A percentile compares a stretch with the other conserved stretches of the same genome.
Conservation (phyloP, 92 coral and sea anemone species). For the Parazoanthus swiftii region DNA sequence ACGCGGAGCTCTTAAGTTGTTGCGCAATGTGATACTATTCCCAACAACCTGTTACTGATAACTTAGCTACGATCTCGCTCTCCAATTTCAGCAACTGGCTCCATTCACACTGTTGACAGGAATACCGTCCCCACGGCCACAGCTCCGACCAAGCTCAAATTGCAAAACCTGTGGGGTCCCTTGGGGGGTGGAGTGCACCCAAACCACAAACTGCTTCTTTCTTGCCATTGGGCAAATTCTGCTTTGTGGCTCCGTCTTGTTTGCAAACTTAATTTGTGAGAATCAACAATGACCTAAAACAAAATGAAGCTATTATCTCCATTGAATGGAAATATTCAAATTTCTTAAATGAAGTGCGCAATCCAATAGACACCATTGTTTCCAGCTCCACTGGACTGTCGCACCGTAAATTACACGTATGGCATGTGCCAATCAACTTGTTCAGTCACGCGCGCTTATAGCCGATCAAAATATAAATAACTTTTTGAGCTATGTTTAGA, state of each 20-base stretch:
- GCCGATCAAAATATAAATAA: neutral
- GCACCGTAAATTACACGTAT: neutral
- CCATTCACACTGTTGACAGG: constrained; percentile 23
- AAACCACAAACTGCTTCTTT: neutral
- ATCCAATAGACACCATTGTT: neutral
- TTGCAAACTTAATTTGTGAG: neutral
- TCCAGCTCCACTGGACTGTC: neutral
- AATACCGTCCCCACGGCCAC: neutral
- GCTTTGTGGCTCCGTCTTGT: constrained; percentile 4
- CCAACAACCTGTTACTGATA: constrained; percentile 7
- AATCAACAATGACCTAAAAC: constrained; percentile 6
- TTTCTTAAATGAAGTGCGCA: constrained; percentile 2
- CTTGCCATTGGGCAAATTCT: constrained; percentile 4
- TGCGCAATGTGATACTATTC: constrained; percentile 9
- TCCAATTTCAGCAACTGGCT: neutral
- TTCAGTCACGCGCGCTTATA: neutral
- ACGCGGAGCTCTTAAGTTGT: constrained; percentile 7
- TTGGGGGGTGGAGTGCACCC: constrained; percentile 32
- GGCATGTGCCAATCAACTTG: neutral
- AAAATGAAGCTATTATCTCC: neutral
- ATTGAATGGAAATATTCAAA: constrained; percentile 26
- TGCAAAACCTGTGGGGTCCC: neutral
- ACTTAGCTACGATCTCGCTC: neutral
- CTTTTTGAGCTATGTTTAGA: neutral
- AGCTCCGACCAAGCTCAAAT: neutral